Percentiles rank a stretch among this genome's conserved stretches.
These are phyloP conservation scores for Standfussiana lucernea DNA, from an alignment of 2,888 invertebrate genomes.

Conservation along the genomic window DNA sequence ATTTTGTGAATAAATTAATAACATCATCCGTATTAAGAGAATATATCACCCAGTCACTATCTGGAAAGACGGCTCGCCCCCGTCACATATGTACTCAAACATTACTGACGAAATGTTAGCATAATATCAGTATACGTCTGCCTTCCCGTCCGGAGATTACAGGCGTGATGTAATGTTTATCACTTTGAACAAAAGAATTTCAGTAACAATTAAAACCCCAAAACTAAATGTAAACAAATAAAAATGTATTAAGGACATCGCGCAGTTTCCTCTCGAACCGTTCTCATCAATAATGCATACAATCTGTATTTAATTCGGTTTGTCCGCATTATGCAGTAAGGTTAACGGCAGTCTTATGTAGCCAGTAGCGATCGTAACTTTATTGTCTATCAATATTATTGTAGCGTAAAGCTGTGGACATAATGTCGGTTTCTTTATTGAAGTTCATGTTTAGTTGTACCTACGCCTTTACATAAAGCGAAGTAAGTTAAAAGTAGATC, in stretches of 20 bases:
- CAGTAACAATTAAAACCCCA: neutral
- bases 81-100: neutral
- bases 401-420: slow-evolving; percentile 14
- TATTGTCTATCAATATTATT: slow-evolving; percentile 15
- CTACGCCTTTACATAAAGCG: neutral
- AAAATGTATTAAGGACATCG: neutral
- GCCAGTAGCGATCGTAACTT: slow-evolving; percentile 5
- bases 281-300: slow-evolving; percentile 33
- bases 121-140: neutral
- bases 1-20: neutral
- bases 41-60: neutral
- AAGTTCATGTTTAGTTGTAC: neutral
- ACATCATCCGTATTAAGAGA: neutral
- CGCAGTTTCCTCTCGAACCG: neutral
- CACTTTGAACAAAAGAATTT: neutral
- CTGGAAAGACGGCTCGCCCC: too few species aligned
- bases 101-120: neutral
- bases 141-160: neutral
- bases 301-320: neutral
- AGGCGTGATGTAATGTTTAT: neutral
- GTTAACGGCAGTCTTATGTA: slow-evolving; percentile 33
- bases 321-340: slow-evolving; percentile 10
- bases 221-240: neutral
- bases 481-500: neutral
- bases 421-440: neutral